phyloP scores from a whole-genome alignment of 1,140 invertebrate genomes.

The Drosophila yakuba region DNA sequence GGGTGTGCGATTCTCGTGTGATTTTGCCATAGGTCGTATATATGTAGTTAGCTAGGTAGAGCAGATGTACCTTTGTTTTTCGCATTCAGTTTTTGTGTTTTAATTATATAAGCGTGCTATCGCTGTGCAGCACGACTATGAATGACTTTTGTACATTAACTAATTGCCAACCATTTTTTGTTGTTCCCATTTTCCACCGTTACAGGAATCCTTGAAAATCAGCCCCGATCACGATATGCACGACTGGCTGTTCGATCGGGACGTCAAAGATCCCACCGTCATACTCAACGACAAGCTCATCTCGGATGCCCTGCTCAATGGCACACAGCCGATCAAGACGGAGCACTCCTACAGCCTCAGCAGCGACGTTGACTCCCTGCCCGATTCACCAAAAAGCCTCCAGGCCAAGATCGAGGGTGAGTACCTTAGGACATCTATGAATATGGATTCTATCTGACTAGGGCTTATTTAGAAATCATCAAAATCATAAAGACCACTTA shows the following conservation, averaged over 20 bases:
- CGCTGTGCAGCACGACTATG: conserved; percentile 65
- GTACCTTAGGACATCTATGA: conserved; percentile 22
- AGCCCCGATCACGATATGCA: conserved; percentile 86
- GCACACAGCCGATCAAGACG: conserved; percentile 91
- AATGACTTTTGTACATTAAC: conserved; percentile 66
- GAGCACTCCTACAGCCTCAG: conserved; percentile 93
- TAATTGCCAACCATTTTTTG: conserved; percentile 56
- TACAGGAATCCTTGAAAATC: conserved; percentile 87
- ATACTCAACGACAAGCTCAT: conserved; percentile 94
- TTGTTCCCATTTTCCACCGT: conserved; percentile 55
- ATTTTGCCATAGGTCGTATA: conserved; percentile 62
- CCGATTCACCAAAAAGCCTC: conserved; percentile 87
- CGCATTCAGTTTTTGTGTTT: conserved; percentile 49
- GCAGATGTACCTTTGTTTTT: conserved; percentile 50
- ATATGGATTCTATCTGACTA: no score
- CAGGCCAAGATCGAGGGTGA: conserved; percentile 88
- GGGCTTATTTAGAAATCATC: no score
- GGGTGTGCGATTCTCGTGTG: conserved; percentile 61
- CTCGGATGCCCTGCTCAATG: conserved; percentile 92
- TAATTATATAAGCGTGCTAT: conserved; percentile 74
- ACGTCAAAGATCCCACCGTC: conserved; percentile 86
- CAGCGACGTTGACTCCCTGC: conserved; percentile 88
- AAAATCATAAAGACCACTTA: no score
- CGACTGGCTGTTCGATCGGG: conserved; percentile 87
- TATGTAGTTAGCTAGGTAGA: conserved; percentile 24